Percentiles rank a stretch among this genome's conserved stretches.
Conservation (phyloP, 2,113 vertebrate species). For the Varanus salvator region DNA sequence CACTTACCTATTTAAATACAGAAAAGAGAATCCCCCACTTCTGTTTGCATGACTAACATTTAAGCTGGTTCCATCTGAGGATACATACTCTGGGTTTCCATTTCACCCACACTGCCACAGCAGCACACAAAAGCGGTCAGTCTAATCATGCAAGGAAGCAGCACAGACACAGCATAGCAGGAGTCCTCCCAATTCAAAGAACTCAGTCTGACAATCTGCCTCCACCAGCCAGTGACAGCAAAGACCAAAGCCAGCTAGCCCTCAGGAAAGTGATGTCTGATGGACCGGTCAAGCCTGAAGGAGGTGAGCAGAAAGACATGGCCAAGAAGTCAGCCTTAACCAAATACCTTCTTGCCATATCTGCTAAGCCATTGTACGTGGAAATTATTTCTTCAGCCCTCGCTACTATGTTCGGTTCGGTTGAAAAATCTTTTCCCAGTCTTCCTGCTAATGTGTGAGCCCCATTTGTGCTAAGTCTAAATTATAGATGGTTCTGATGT, state of each 20-base stretch:
- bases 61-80: slow-evolving; percentile 93
- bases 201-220: slow-evolving; percentile 94
- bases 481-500: slow-evolving; percentile 62
- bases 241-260: slow-evolving; percentile 93
- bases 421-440: slow-evolving; percentile 57
- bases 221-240: slow-evolving; percentile 95
- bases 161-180: slow-evolving; percentile 98
- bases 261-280: slow-evolving; percentile 97
- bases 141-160: slow-evolving; percentile 91
- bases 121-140: slow-evolving; percentile 92
- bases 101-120: slow-evolving; percentile 89
- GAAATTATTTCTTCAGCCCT: slow-evolving; percentile 56
- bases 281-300: slow-evolving; percentile 89
- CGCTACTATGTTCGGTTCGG: slow-evolving; percentile 70
- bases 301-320: slow-evolving; percentile 85
- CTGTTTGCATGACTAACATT: slow-evolving; percentile 94
- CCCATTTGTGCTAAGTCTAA: slow-evolving; percentile 56
- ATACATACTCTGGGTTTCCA: slow-evolving; percentile 96
- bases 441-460: slow-evolving; percentile 36
- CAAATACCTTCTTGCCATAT: slow-evolving; percentile 67
- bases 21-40: slow-evolving; percentile 78
- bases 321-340: slow-evolving; percentile 69
- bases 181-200: slow-evolving; percentile 96
- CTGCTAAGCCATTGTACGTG: slow-evolving; percentile 44
- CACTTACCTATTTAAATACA: slow-evolving; percentile 85